Conservation (phyloP, 1,140 invertebrate genomes). For the Lutraria rhynchaena region DNA sequence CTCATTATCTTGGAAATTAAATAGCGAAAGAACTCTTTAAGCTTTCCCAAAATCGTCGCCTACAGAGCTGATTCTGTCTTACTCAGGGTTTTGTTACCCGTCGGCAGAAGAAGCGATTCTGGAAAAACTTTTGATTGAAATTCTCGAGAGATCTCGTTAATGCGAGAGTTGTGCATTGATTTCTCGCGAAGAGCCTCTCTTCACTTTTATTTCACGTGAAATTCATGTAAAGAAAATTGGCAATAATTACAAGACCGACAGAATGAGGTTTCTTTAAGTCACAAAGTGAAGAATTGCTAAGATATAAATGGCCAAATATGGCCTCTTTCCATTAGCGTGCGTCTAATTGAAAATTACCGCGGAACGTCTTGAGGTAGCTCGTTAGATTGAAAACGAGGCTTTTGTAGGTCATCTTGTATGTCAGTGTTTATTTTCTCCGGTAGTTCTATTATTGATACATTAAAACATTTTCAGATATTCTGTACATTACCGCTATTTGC, state of each 20-base stretch:
- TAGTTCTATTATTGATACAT: too few species aligned
- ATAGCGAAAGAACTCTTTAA: neutral
- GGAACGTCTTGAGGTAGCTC: neutral
- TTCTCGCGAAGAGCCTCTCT: conserved; percentile 25
- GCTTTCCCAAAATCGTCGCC: neutral
- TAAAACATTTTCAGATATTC: too few species aligned
- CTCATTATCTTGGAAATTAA: neutral
- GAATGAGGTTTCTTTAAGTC: conserved; percentile 23
- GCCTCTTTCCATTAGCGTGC: conserved; percentile 22
- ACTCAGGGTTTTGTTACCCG: neutral
- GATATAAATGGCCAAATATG: conserved; percentile 46
- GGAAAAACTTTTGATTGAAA: conserved; percentile 3
- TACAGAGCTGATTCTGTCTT: neutral
- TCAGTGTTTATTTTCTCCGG: too few species aligned
- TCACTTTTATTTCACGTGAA: conserved; percentile 3
- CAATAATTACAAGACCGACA: conserved; percentile 44
- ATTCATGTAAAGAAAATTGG: conserved; percentile 43
- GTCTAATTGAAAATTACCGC: conserved; percentile 48
- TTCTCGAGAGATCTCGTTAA: conserved; percentile 13
- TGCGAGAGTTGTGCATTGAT: neutral
- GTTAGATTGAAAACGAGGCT: neutral
- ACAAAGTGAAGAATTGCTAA: conserved; percentile 3
- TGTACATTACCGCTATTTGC: too few species aligned
- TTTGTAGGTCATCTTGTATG: neutral
- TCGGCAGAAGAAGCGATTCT: neutral